Evolutionary conservation across 2,888 invertebrate species (phyloP).

Genomic region (Pogonocherus hispidulus): DNA sequence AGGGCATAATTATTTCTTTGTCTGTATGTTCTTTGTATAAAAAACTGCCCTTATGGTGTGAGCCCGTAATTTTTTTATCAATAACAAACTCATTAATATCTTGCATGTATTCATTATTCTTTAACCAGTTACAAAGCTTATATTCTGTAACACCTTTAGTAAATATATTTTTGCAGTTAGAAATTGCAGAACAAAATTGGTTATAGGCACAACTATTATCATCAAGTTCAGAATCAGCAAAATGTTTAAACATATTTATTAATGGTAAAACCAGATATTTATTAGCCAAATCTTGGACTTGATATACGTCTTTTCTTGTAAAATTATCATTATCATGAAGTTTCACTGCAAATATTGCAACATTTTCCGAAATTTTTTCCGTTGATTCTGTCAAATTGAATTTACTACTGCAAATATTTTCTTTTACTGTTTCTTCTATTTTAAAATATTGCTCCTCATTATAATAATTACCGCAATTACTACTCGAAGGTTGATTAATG

Average conservation of each 20-base stretch:
- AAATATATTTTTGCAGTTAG: slow-evolving; percentile 11
- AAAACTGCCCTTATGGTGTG: slow-evolving; percentile 9
- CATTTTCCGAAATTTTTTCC: too few relatives aligned
- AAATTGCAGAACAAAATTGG: slow-evolving; percentile 4
- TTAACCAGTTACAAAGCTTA: slow-evolving; percentile 14
- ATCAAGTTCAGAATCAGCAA: background rate
- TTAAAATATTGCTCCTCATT: too few relatives aligned
- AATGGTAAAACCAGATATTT: background rate
- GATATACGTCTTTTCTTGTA: background rate
- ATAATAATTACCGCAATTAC: too few relatives aligned
- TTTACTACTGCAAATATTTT: too few relatives aligned
- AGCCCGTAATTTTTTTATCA: slow-evolving; percentile 12
- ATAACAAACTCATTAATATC: slow-evolving; percentile 20
- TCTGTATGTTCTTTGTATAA: slow-evolving; percentile 19
- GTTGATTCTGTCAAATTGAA: too few relatives aligned
- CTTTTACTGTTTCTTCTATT: too few relatives aligned
- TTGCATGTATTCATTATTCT: background rate
- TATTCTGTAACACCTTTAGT: background rate
- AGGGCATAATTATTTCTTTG: slow-evolving; percentile 65
- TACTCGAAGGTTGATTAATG: too few relatives aligned
- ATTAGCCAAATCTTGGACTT: background rate
- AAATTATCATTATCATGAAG: background rate
- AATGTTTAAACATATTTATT: background rate
- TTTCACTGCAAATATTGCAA: too few relatives aligned
- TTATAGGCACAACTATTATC: slow-evolving; percentile 5